A percentile compares a stretch with the other conserved stretches of the same genome.
Evolutionary conservation across 2,797 vertebrate genomes (phyloP).

Genomic region (Pteronotus mesoamericanus): DNA sequence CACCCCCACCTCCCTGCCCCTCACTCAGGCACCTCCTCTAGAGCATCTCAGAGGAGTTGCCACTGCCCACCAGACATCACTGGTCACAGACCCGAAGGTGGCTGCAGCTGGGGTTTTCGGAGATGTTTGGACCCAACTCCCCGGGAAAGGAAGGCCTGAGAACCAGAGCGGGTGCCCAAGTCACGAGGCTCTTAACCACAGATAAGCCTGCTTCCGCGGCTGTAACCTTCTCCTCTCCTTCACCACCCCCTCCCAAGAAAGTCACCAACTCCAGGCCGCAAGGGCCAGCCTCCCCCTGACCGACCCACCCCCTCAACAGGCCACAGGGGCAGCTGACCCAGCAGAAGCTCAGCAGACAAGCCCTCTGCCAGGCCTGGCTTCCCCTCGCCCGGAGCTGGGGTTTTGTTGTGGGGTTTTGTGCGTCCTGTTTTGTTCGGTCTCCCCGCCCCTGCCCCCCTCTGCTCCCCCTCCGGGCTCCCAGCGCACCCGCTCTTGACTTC

Average conservation of each 20-base stretch:
- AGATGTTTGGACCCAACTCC: not conserved
- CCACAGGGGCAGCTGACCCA: not conserved
- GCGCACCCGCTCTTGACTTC: conserved; percentile 84
- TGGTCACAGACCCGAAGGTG: not conserved
- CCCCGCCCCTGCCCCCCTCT: not conserved
- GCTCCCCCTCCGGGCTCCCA: conserved; percentile 66
- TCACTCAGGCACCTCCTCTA: not conserved
- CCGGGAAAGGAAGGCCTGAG: rapidly evolving
- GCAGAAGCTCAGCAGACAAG: not conserved
- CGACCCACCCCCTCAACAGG: rapidly evolving
- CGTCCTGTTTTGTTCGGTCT: not conserved
- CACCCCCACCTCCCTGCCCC: rapidly evolving
- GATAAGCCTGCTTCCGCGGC: rapidly evolving
- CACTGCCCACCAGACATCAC: no score
- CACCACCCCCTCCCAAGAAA: not conserved
- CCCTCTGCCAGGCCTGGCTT: not conserved
- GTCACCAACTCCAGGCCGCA: not conserved
- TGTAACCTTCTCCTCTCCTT: not conserved
- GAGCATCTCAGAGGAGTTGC: not conserved
- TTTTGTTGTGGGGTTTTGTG: conserved; percentile 26
- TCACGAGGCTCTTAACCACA: not conserved
- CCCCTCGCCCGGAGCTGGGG: not conserved
- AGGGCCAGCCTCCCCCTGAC: not conserved
- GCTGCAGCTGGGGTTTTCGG: not conserved
- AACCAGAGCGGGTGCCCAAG: rapidly evolving